These are phyloP conservation scores for Cinclus cinclus DNA, from an alignment of 2,113 vertebrate species.

Conservation along the genomic window DNA sequence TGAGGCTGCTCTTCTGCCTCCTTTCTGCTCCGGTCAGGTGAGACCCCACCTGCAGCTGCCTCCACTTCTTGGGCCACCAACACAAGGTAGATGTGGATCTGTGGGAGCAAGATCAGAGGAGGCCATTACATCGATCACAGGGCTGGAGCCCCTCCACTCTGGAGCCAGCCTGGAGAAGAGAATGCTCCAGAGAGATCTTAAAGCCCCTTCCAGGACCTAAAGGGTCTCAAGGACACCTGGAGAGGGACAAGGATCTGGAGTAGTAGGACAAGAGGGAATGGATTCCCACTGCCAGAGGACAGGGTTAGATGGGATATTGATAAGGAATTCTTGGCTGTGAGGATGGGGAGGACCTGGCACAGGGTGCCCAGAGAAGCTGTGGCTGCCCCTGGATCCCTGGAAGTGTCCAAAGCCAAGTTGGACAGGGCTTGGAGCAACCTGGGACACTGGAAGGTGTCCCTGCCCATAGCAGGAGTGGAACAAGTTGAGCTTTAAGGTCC, in stretches of 20 bases:
- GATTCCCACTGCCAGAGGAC: neutral
- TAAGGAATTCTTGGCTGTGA: fast-evolving
- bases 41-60: neutral
- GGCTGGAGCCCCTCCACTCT: neutral
- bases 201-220: neutral
- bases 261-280: neutral
- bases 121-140: neutral
- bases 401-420: too few species aligned
- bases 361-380: neutral
- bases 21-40: neutral
- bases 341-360: fast-evolving
- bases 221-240: neutral
- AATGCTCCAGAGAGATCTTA: neutral
- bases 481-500: neutral
- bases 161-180: neutral
- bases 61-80: neutral
- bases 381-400: neutral
- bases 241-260: neutral
- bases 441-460: neutral
- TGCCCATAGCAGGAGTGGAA: neutral
- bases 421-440: fast-evolving
- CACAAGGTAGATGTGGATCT: neutral
- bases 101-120: neutral
- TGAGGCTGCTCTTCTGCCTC: neutral
- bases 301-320: neutral